Conservation (phyloP, 2,888 invertebrate species). For the Chloroclysta siterata region DNA sequence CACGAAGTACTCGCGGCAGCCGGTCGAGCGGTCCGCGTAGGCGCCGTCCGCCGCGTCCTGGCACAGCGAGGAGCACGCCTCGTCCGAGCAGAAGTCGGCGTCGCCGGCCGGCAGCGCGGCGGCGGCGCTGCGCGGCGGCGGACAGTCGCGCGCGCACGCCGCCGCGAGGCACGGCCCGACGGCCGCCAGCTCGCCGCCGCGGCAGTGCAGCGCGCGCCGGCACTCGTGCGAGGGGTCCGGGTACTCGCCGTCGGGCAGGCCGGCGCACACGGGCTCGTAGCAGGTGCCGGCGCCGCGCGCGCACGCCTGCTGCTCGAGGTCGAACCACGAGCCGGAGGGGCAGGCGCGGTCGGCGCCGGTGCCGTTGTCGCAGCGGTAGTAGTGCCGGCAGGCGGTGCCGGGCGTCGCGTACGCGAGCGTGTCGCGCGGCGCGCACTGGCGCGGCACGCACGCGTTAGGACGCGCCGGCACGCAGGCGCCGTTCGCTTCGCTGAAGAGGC, state of each 20-base stretch:
- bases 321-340: constrained; percentile 83
- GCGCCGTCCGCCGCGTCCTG: constrained; percentile 82
- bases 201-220: constrained; percentile 78
- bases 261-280: constrained; percentile 85
- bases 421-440: constrained; percentile 68
- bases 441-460: constrained; percentile 69
- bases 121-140: constrained; percentile 71
- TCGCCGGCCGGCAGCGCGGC: constrained; percentile 80
- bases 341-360: constrained; percentile 78
- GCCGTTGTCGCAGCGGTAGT: constrained; percentile 84
- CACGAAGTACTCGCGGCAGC: constrained; percentile 85
- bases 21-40: constrained; percentile 81
- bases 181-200: constrained; percentile 71
- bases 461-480: constrained; percentile 72
- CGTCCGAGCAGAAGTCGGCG: constrained; percentile 79
- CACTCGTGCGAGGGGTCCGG: constrained; percentile 85
- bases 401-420: constrained; percentile 81
- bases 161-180: constrained; percentile 66
- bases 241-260: constrained; percentile 83
- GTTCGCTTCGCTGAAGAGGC: constrained; percentile 73
- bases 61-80: constrained; percentile 79
- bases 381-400: constrained; percentile 83
- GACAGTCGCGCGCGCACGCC: constrained; percentile 62
- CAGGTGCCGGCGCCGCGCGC: constrained; percentile 83
- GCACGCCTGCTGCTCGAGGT: constrained; percentile 81